Conservation (phyloP, 2,888 invertebrate species). For the Sisyra nigra region DNA sequence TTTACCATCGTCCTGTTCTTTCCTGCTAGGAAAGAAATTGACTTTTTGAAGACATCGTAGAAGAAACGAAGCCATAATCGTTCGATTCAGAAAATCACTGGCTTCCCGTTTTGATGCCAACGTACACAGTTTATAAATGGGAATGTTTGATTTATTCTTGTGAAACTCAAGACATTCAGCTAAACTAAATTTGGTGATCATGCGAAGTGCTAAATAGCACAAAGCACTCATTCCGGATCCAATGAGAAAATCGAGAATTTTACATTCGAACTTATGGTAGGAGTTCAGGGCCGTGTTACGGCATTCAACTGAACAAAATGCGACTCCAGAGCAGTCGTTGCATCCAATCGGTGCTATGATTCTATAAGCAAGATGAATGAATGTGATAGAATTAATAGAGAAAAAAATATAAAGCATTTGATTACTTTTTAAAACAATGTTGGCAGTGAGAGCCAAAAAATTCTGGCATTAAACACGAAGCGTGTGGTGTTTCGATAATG, state of each 20-base stretch:
- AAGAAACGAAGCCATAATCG: slow-evolving; percentile 62
- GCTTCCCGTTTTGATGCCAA: slow-evolving; percentile 42
- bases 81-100: slow-evolving; percentile 55
- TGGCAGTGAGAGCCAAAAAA: slow-evolving; percentile 66
- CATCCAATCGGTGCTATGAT: slow-evolving; percentile 53
- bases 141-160: slow-evolving; percentile 28
- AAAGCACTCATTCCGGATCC: slow-evolving; percentile 41
- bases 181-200: slow-evolving; percentile 53
- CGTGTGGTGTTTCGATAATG: slow-evolving; percentile 54
- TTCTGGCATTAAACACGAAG: slow-evolving; percentile 54
- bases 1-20: slow-evolving; percentile 23
- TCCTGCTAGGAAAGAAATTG: slow-evolving; percentile 40
- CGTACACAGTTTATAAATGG: slow-evolving; percentile 48
- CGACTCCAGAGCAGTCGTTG: slow-evolving; percentile 55
- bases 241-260: slow-evolving; percentile 52
- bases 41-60: slow-evolving; percentile 51
- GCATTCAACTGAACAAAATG: slow-evolving; percentile 55
- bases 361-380: slow-evolving; percentile 22
- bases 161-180: slow-evolving; percentile 31
- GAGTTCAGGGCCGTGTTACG: slow-evolving; percentile 41
- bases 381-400: background rate
- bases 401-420: background rate
- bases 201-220: slow-evolving; percentile 55
- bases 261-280: slow-evolving; percentile 64
- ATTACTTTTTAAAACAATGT: slow-evolving; percentile 48